Evolutionary conservation across 2,888 invertebrate species (phyloP), one percentile per base, ranked within the genome.

Genomic region (Lasiommata megera): DNA sequence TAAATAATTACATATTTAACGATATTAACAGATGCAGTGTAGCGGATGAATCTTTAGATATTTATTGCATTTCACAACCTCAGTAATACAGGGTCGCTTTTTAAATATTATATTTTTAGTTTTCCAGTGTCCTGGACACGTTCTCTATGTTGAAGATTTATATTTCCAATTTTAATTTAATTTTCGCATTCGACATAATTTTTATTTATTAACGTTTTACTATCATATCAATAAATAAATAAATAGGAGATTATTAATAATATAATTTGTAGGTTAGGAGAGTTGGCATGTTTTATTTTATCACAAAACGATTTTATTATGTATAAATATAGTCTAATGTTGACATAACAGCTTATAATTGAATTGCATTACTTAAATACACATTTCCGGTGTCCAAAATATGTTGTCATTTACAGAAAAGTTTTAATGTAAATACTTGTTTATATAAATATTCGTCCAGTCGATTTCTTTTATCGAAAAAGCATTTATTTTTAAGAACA

Each of bases 351-450:
- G 23, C 12, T 48, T 17, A 36, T 14, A n/a, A n/a, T n/a, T n/a
- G n/a, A n/a, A n/a, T n/a, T n/a, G n/a, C n/a, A n/a, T n/a, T n/a
- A n/a, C n/a, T n/a, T 7, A 36, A 1, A 17, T 11, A 34, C 11
- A 54, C 47, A 56, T 36, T 52, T 50, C 38, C 56, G 40, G 23
- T 47, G 14, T 47, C 37, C 23, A 48, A 14, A 29, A 17, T 31
- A 18, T 40, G 34, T 36, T 36, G 48, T 55, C 12, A 41, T 55
- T 11, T 48, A 14, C 47, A 47, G 31, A 14, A 48, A 28, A 7
- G 8, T 50, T 31, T 55, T 14, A 85, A 83, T 88, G 86, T 87
- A 88, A 80, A 86, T 87, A 87, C 77, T 70, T 79, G 82, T 80
- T 84, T 81, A 38, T 72, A 71, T 71, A 71, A 79, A 74, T 68